phyloP scores from a whole-genome alignment of 2,113 vertebrate genomes.

The Oncorhynchus gorbuscha region DNA sequence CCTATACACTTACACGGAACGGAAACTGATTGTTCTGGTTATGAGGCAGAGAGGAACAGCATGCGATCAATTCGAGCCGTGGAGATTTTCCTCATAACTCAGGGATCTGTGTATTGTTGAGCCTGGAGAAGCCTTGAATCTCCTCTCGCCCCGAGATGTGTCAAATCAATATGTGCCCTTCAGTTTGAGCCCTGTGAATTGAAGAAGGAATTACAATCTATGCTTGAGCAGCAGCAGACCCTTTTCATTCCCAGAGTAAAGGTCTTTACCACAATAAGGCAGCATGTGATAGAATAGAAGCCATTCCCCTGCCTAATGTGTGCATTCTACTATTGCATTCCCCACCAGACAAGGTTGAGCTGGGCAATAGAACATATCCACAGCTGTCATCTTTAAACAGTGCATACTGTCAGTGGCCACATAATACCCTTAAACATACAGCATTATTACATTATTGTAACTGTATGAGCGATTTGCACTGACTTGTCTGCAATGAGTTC shows the following conservation, averaged over 20 bases:
- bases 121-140: neutral
- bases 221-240: constrained; percentile 9
- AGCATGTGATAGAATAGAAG: neutral
- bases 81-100: no score
- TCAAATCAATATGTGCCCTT: constrained; percentile 24
- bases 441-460: neutral
- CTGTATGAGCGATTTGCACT: constrained; percentile 22
- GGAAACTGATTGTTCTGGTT: no score
- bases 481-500: constrained; percentile 46
- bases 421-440: no score
- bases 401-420: no score
- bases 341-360: no score
- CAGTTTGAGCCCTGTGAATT: constrained; percentile 9
- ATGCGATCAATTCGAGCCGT: no score
- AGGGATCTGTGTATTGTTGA: constrained; percentile 2
- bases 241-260: constrained; percentile 2
- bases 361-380: no score
- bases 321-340: constrained; percentile 23
- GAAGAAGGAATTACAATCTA: constrained; percentile 30
- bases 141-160: neutral
- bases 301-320: neutral
- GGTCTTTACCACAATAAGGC: neutral
- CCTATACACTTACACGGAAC: no score
- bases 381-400: no score
- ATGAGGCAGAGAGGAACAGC: no score